Evolutionary conservation across 2,113 vertebrate genomes (phyloP), one percentile per base, ranked within the genome.

Genomic region (Mobula birostris): DNA sequence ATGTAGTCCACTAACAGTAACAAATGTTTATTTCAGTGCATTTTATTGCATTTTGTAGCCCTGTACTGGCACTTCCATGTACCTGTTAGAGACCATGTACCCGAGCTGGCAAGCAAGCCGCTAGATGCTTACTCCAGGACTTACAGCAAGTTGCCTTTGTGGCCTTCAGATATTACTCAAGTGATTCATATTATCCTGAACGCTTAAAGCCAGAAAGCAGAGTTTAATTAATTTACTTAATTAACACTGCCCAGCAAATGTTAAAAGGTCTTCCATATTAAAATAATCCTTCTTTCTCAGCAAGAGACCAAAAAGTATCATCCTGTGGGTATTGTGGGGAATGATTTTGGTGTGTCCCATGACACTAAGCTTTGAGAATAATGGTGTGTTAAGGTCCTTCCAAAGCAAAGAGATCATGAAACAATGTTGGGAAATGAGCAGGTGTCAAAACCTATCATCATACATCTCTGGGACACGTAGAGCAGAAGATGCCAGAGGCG

Each of bases 151-250:
- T 72, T 48, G 68, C 68, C 66, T 92, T 32, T 40, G 36, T 72
- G 70, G 68, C 36, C 32, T 92, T 48, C 68, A 72, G 70, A 66
- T 24, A 72, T 72, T 92, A 70, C 68, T 92, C 66, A 70, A 72
- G 36, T 68, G 63, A 92, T 32, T 48, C 32, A 68, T 68, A 88
- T 5, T 72, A 72, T n/a, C 14, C 11, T 29, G 58, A 88, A 88
- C 63, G 58, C 21, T 58, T 85, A 88, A n/a, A 61, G 83, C 27
- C 83, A 29, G 29, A 61, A 88, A n/a, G 83, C 83, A 32, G 83
- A 56, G n/a, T 56, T 88, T 88, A 88, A 88, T 88, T 88, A 88
- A 87, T 58, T 87, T 61, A 87, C 29, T 61, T 87, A 87, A 87
- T 87, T 63, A 87, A 87, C 29, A 61, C 61, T 63, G 56, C 29